These are phyloP conservation scores for Caranx ignobilis DNA, from an alignment of 2,113 vertebrate species.

Conservation along the genomic window DNA sequence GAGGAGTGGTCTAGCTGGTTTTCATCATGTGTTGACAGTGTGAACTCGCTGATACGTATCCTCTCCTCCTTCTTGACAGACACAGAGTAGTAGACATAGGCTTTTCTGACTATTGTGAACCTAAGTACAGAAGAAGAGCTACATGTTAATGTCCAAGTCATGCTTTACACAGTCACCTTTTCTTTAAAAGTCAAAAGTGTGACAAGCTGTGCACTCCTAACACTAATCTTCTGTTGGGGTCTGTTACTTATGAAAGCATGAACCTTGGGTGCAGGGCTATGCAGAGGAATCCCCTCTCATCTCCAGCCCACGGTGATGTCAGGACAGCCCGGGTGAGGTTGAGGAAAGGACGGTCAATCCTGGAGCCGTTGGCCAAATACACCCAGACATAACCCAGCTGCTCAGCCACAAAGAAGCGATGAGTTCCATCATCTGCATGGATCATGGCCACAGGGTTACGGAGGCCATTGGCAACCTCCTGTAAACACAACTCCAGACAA, in stretches of 20 bases:
- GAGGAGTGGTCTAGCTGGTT: slow-evolving; percentile 87
- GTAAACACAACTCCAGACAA: slow-evolving; percentile 86
- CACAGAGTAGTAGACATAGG: slow-evolving; percentile 88
- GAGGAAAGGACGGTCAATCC: slow-evolving; percentile 87
- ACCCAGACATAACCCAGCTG: slow-evolving; percentile 88
- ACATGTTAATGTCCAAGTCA: background rate
- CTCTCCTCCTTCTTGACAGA: slow-evolving; percentile 84
- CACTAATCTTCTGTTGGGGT: background rate
- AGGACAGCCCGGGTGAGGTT: slow-evolving; percentile 85
- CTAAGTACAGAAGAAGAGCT: slow-evolving; percentile 38
- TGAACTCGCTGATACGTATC: slow-evolving; percentile 87
- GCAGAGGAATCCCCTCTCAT: slow-evolving; percentile 88
- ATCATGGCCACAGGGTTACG: slow-evolving; percentile 89
- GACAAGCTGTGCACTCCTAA: background rate
- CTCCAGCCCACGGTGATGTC: slow-evolving; percentile 86
- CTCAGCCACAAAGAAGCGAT: slow-evolving; percentile 88
- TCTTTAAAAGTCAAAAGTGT: background rate
- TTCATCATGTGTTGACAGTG: slow-evolving; percentile 76
- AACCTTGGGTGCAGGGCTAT: slow-evolving; percentile 85
- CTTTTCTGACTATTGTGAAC: slow-evolving; percentile 81
- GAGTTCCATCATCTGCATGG: slow-evolving; percentile 86
- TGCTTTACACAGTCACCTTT: background rate
- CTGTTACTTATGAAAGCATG: background rate
- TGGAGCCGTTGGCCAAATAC: slow-evolving; percentile 84
- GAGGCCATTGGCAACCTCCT: slow-evolving; percentile 86